Evolutionary conservation across 2,113 vertebrate genomes (phyloP).

Genomic region (Calidris pygmaea): DNA sequence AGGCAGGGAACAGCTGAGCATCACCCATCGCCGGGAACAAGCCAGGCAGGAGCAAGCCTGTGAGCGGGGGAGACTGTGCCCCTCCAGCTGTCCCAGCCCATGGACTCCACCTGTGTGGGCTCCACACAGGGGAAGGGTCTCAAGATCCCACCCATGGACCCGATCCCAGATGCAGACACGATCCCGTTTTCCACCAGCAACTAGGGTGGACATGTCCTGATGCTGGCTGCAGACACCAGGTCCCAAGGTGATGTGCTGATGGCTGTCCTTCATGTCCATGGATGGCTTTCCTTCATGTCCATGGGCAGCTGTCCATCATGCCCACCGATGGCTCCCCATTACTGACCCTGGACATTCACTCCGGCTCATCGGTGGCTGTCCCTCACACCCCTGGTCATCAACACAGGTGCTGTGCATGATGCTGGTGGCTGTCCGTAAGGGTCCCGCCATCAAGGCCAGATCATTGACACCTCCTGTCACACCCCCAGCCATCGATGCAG

Average conservation of each 20-base stretch:
- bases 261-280: background rate
- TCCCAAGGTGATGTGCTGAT: background rate
- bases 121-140: background rate
- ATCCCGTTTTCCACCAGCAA: background rate
- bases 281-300: background rate
- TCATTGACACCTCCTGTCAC: background rate
- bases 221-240: background rate
- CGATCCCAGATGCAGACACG: background rate
- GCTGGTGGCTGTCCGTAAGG: background rate
- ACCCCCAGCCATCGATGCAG: accelerated
- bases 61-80: background rate
- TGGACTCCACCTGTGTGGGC: accelerated
- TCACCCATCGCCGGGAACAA: background rate
- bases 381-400: background rate
- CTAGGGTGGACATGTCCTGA: background rate
- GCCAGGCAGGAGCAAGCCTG: accelerated
- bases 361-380: accelerated
- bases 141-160: background rate
- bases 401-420: accelerated
- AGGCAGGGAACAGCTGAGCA: background rate
- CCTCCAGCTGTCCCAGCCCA: background rate
- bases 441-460: background rate
- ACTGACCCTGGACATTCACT: background rate
- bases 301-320: background rate
- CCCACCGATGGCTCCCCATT: background rate